Evolutionary conservation across 1,140 invertebrate genomes (phyloP).

Genomic region (Zeugodacus cucurbitae): DNA sequence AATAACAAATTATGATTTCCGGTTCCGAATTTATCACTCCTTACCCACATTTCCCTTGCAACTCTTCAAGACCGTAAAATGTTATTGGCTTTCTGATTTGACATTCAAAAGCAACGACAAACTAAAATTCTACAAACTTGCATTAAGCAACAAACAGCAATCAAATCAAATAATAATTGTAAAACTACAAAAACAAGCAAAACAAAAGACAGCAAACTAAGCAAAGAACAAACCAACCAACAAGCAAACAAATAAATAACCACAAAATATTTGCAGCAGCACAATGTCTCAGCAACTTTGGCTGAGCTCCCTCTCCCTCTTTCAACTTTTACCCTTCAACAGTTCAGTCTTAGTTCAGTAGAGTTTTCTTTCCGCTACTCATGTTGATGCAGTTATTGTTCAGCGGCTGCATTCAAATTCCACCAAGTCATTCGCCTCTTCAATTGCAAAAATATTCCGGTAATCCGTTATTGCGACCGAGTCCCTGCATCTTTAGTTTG

Average conservation of each 20-base stretch:
- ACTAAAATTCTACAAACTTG: background rate
- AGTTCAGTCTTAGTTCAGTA: background rate
- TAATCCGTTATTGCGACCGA: background rate
- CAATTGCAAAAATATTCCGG: background rate
- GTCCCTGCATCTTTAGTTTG: background rate
- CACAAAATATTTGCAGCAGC: background rate
- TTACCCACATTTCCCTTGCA: no score
- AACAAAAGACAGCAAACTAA: background rate
- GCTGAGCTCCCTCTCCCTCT: no score
- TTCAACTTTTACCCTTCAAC: background rate
- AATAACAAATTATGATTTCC: no score
- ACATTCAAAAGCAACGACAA: background rate
- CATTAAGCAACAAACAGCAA: background rate
- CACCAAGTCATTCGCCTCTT: background rate
- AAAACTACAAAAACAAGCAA: background rate
- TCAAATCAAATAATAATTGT: background rate
- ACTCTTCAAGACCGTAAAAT: background rate
- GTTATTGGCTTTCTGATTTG: background rate
- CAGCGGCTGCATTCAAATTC: background rate
- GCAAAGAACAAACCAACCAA: background rate
- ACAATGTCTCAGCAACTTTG: background rate
- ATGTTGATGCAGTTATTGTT: background rate
- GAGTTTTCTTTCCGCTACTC: background rate
- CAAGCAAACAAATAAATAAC: background rate
- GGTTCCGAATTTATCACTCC: no score